Evolutionary conservation across 2,113 vertebrate genomes (phyloP), one percentile per base, ranked within the genome.

Genomic region (Propithecus coquereli): DNA sequence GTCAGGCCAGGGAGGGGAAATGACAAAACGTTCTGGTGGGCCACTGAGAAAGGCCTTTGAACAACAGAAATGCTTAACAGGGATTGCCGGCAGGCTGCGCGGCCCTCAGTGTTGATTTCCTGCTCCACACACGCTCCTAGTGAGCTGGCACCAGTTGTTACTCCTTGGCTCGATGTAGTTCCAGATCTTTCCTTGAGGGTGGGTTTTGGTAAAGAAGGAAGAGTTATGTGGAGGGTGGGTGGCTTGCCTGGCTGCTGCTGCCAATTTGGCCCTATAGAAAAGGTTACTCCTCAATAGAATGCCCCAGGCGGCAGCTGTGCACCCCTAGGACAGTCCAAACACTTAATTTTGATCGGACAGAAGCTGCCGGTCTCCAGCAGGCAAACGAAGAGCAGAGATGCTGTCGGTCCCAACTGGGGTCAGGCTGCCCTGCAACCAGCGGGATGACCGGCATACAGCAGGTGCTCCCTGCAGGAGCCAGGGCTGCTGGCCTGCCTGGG

Each of bases 381-480:
- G 34, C 68, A 43, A 10, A 37, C 5, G 43, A 73, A 45, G 34
- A 88, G 8, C 40, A 54, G 12, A 23, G 63, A 27, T 47, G 25
- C 22, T 59, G 2, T n/a, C 3, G 1, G 43, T 57, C 23, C 34
- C 6, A 17, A 13, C 16, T 0, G 2, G 30, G 40, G 1, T 23
- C 16, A 13, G 57, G 47, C 23, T 79, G 27, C 14, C 50, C 68
- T 50, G 68, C 14, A 47, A 1, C 30, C 71, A 45, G 27, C 8
- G 16, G 32, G 34, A 43, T 16, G 52, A 45, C 54, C 63, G 65
- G 57, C 50, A 34, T 9, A 18, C 6, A 2, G 32, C 23, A 68
- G 79, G 16, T 2, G 37, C 8, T 25, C 17, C 23, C 27, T 34
- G 17, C 4, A 34, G 66, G 25, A 59, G 50, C 5, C 47, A 47